These are phyloP conservation scores for Melanotus villosus DNA, from an alignment of 2,888 invertebrate genomes.

Conservation along the genomic window DNA sequence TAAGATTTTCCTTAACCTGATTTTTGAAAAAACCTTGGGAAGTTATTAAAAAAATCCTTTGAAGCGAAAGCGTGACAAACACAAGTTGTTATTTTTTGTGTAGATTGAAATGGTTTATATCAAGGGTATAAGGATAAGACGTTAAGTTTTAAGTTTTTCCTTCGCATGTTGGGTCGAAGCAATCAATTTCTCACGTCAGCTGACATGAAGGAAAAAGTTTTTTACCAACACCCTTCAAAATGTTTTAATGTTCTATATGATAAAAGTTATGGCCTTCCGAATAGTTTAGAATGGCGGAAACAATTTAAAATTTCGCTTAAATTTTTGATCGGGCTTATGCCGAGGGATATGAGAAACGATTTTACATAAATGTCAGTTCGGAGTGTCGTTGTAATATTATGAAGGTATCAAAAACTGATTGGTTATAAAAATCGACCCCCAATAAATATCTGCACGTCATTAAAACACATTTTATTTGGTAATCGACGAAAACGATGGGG, in stretches of 20 bases:
- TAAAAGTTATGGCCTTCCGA: conserved; percentile 29
- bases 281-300: not conserved
- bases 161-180: conserved; percentile 33
- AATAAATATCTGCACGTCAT: too few species aligned
- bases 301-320: not conserved
- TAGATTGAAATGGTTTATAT: conserved; percentile 26
- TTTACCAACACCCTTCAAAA: conserved; percentile 40
- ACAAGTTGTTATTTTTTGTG: not conserved
- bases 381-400: not conserved
- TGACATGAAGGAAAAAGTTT: conserved; percentile 40
- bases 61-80: too few species aligned
- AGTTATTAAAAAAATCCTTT: too few species aligned
- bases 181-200: conserved; percentile 45
- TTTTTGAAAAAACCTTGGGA: too few species aligned
- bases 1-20: too few species aligned
- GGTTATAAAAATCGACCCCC: too few species aligned
- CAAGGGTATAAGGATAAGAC: conserved; percentile 35
- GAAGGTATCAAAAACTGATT: not conserved
- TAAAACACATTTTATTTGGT: too few species aligned
- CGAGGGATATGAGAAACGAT: not conserved
- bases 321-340: not conserved
- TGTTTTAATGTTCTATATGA: conserved; percentile 43
- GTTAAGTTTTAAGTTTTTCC: conserved; percentile 37
- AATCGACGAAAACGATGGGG: too few species aligned
- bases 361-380: too few species aligned